Base-by-base conservation (phyloP, 2,113 vertebrate species). In the Proteles cristata region DNA sequence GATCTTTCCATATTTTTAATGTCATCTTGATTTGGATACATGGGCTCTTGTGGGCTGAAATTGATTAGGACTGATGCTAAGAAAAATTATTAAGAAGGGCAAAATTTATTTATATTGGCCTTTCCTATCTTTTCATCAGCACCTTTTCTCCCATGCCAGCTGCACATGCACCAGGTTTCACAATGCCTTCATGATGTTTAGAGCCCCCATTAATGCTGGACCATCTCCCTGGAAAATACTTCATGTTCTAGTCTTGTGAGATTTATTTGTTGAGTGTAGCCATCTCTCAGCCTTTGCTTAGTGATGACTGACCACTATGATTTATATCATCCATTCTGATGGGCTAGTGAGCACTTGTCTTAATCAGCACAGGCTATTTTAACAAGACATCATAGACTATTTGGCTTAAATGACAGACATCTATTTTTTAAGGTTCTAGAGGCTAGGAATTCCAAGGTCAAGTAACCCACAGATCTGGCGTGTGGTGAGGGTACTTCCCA, bases 1-100 rank as follows among this genome's bases (percentile, higher is more conserved):
- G 50, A 95, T 93, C 55, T 97, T 85, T 66, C 63, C 91, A 69
- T 91, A 94, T 79, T 93, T 97, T 97, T 31, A 93, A 91, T 63
- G 58, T 94, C 89, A 93, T 89, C 71, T 91, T 92, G 45, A 91
- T 93, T 93, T 97, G 96, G 71, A 94, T 74, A 90, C 68, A 73
- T 89, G 61, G 9, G 28, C 5, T 61, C 55, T 86, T 48, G 21
- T 65, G 9, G 63, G 14, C 28, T 89, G 28, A 86, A 94, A 69
- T 16, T 96, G 53, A 97, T 94, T 85, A 96, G n/a, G 33, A 88
- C 26, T 82, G 68, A 83, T 74, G 45, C 3, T 80, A 94, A 88
- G 43, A 87, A 95, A 92, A 87, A 73, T 84, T 84, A 96, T 68
- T 88, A 82, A 68, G 16, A 86, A 93, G 23, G 23, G 63, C 7